phyloP scores from a whole-genome alignment of 2,797 vertebrate species.

The Xiphophorus birchmanni region DNA sequence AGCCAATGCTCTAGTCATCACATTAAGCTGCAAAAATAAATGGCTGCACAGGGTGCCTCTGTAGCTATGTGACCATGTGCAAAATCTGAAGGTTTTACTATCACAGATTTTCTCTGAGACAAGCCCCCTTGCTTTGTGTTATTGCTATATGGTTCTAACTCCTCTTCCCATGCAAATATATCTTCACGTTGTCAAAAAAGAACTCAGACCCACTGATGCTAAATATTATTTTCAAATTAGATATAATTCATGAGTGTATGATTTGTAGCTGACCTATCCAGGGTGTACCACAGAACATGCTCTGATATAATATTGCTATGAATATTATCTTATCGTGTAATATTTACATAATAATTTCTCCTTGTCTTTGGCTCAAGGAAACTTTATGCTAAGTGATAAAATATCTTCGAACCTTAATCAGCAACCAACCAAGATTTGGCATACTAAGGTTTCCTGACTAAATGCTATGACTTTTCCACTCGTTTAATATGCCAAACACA shows the following conservation, averaged over 20 bases:
- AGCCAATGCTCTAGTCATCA: slow-evolving; percentile 19
- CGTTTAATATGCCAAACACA: background rate
- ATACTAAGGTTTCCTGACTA: background rate
- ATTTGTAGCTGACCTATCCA: background rate
- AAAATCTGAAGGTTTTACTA: background rate
- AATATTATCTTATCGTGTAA: background rate
- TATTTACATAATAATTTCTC: background rate
- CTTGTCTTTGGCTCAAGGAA: background rate
- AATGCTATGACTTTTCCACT: background rate
- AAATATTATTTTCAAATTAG: background rate
- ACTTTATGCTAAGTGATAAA: background rate
- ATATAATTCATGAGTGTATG: background rate
- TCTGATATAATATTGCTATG: background rate
- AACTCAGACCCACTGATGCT: background rate
- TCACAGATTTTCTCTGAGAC: background rate
- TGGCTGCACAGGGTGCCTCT: background rate
- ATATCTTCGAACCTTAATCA: background rate
- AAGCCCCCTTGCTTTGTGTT: background rate
- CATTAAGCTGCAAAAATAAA: slow-evolving; percentile 1
- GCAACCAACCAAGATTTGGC: background rate
- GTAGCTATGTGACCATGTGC: background rate
- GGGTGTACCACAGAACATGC: background rate
- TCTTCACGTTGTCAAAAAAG: background rate
- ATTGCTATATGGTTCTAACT: background rate
- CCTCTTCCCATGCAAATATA: background rate